A percentile compares a stretch with the other conserved stretches of the same genome.
Evolutionary conservation across 2,113 vertebrate genomes (phyloP).

Genomic region (Cyanoramphus novaezelandiae): DNA sequence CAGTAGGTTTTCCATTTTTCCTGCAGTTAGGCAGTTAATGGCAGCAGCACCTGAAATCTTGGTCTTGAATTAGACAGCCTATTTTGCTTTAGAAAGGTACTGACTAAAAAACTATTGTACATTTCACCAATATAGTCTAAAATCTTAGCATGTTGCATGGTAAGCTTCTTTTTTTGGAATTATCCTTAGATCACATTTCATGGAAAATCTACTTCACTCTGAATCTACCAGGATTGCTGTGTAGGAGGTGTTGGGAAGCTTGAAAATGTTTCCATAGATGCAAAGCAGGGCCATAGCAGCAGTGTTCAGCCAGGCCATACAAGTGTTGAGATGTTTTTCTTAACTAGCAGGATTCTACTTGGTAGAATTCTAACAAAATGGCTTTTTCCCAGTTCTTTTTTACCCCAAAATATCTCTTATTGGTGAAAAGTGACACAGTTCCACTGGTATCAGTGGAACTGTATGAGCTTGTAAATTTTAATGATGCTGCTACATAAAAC

Average conservation of each 20-base stretch:
- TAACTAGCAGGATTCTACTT: neutral
- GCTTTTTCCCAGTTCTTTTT: neutral
- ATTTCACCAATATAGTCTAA: neutral
- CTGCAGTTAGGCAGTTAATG: neutral
- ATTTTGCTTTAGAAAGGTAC: neutral
- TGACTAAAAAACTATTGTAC: neutral
- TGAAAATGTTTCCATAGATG: conserved; percentile 27
- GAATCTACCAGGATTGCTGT: neutral
- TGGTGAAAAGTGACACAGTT: neutral
- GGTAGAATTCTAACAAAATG: neutral
- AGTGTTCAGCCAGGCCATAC: neutral
- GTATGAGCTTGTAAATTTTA: neutral
- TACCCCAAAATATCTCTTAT: neutral
- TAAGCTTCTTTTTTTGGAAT: neutral
- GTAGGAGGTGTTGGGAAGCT: neutral
- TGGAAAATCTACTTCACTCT: neutral
- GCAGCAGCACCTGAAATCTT: neutral
- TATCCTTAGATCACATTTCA: neutral
- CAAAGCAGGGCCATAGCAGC: neutral
- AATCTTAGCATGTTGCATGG: neutral
- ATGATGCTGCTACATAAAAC: neutral
- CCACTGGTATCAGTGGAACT: neutral
- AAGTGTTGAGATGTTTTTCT: neutral
- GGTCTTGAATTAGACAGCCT: neutral
- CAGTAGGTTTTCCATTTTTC: neutral